Conservation (phyloP, 2,888 invertebrate genomes). For the Nomada goodeniana region DNA sequence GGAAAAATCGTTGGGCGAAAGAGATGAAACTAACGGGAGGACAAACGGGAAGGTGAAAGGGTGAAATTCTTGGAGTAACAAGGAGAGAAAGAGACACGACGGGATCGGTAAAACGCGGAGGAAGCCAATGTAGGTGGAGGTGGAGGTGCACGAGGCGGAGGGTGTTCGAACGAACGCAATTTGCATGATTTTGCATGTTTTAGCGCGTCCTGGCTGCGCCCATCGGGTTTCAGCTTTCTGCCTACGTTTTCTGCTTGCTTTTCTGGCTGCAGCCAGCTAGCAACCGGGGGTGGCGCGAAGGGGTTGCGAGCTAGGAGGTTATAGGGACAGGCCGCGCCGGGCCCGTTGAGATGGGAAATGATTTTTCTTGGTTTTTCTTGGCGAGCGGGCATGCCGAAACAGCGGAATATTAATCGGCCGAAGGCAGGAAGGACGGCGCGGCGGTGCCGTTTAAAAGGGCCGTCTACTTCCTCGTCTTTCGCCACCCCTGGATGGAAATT, state of each 20-base stretch:
- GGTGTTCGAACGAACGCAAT: slow-evolving; percentile 82
- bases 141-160: slow-evolving; percentile 68
- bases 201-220: slow-evolving; percentile 80
- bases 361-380: slow-evolving; percentile 79
- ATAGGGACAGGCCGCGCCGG: slow-evolving; percentile 40
- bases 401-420: slow-evolving; percentile 68
- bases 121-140: slow-evolving; percentile 66
- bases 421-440: background rate
- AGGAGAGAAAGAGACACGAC: slow-evolving; percentile 38
- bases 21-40: slow-evolving; percentile 13
- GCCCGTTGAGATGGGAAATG: slow-evolving; percentile 70
- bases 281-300: slow-evolving; percentile 31
- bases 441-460: slow-evolving; percentile 2
- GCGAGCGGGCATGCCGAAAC: slow-evolving; percentile 58
- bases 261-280: slow-evolving; percentile 66
- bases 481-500: background rate
- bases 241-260: slow-evolving; percentile 80
- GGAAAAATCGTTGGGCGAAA: slow-evolving; percentile 64
- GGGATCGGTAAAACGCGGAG: slow-evolving; percentile 68
- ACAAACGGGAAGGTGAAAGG: background rate
- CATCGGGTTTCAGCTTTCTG: slow-evolving; percentile 79
- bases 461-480: background rate
- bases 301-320: slow-evolving; percentile 49
- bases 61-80: slow-evolving; percentile 21
- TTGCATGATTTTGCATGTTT: slow-evolving; percentile 84